These are phyloP conservation scores for Calyptommatus sinebrachiatus DNA, from an alignment of 2,113 vertebrate genomes.

Conservation along the genomic window DNA sequence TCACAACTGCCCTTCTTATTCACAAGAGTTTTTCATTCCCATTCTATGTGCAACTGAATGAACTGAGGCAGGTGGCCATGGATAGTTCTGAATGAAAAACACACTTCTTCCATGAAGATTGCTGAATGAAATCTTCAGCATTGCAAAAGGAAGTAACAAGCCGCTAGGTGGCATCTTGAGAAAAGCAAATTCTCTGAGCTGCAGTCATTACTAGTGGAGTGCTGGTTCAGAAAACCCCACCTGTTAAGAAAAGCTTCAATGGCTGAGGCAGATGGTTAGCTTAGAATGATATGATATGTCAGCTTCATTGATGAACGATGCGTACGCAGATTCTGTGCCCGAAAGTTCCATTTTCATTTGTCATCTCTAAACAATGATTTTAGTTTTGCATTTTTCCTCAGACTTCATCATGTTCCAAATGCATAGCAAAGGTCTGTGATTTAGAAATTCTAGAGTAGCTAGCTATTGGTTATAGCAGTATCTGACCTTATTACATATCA, in stretches of 20 bases:
- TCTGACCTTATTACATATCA: too few relatives aligned
- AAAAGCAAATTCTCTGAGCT: not conserved
- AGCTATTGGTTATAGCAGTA: too few relatives aligned
- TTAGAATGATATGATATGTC: not conserved
- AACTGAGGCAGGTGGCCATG: not conserved
- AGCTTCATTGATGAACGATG: not conserved
- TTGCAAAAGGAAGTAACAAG: not conserved
- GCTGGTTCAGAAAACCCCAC: not conserved
- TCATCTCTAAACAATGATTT: not conserved
- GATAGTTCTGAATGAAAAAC: not conserved
- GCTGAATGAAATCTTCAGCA: slow-evolving; percentile 16
- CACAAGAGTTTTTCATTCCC: not conserved
- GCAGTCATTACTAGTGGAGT: not conserved
- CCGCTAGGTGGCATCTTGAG: slow-evolving; percentile 26
- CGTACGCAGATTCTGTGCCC: not conserved
- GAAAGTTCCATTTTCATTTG: not conserved
- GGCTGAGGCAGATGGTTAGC: not conserved
- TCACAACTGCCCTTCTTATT: not conserved
- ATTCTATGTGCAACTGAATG: not conserved
- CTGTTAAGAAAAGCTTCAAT: not conserved
- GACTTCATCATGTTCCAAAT: not conserved
- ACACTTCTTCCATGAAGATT: not conserved
- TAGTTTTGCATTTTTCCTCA: not conserved
- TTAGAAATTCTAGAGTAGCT: not conserved
- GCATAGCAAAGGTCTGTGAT: not conserved